Evolutionary conservation across 2,797 vertebrate genomes (phyloP), one percentile per base, ranked within the genome.

Genomic region (Enteromius mattozi): DNA sequence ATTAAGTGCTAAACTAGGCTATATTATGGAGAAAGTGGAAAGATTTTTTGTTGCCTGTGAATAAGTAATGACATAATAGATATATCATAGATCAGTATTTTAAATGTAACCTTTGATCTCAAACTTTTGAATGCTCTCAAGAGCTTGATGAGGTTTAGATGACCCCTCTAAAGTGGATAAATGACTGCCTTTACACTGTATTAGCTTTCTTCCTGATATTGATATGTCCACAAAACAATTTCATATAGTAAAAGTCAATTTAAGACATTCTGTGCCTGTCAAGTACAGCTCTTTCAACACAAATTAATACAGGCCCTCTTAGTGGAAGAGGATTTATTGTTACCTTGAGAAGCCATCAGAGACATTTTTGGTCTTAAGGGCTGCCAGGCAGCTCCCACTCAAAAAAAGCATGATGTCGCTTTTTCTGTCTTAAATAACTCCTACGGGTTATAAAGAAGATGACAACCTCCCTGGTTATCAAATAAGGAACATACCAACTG

Each of bases 221-320:
- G 37, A 70, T 51, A 63, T 70, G 68, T 69, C 69, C 14, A 49
- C 16, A 30, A 70, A 47, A 80, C 77, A 45, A 74, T 80, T 72
- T 82, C 30, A 30, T 77, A 47, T 47, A 56, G 49, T 19, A 68
- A 35, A 72, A 13, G 33, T 35, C n/a, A 30, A 3, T 65, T 70
- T 42, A 45, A 83, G 33, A 59, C 59, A 80, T 30, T 70, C 16
- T 63, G 77, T 68, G 19, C 42, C 30, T 49, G 76, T 14, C 56
- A 71, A 42, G n/a, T 69, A 80, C 70, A 76, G 45, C 40, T 86
- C 89, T 87, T 84, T 91, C 88, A 87, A 30, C 89, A 87, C 59
- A 81, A 82, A 45, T 47, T 83, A 85, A 91, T 88, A 80, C 69
- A 13, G 19, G 68, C 56, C 27, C 49, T 42, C 27, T 63, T 68